Conservation (phyloP, 2,888 invertebrate genomes). For the Lottia scabra region DNA sequence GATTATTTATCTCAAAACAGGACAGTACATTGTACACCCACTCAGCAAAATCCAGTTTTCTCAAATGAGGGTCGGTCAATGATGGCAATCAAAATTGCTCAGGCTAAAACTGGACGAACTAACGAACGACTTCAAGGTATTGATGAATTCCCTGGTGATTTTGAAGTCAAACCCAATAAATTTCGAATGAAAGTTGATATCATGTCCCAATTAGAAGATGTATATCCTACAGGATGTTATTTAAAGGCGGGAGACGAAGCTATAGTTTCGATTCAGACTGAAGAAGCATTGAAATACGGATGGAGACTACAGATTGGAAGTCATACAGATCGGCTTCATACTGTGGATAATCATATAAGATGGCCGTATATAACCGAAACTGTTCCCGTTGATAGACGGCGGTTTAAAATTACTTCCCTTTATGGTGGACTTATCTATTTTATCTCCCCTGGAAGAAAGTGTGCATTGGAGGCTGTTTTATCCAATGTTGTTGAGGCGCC, state of each 20-base stretch:
- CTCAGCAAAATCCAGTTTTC: background rate
- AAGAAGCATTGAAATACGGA: background rate
- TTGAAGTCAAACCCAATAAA: background rate
- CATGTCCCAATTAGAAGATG: background rate
- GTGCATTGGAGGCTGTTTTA: background rate
- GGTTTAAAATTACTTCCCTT: background rate
- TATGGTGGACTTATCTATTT: constrained; percentile 1
- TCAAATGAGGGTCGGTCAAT: background rate
- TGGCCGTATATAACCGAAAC: background rate
- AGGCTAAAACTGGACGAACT: background rate
- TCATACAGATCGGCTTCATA: background rate
- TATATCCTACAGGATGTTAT: background rate
- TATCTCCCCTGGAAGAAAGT: background rate
- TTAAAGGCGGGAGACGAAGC: background rate
- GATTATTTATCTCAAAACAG: background rate
- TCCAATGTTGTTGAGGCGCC: background rate
- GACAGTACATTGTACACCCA: background rate
- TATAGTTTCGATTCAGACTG: background rate
- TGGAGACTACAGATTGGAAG: background rate
- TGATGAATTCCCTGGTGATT: background rate
- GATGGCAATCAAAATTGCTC: background rate
- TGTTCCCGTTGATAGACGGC: background rate
- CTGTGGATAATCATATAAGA: background rate
- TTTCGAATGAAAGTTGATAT: constrained; percentile 2
- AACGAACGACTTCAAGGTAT: background rate